A percentile compares a stretch with the other conserved stretches of the same genome.
These are phyloP conservation scores for Venusia cambrica DNA, from an alignment of 2,888 invertebrate genomes.

Conservation along the genomic window DNA sequence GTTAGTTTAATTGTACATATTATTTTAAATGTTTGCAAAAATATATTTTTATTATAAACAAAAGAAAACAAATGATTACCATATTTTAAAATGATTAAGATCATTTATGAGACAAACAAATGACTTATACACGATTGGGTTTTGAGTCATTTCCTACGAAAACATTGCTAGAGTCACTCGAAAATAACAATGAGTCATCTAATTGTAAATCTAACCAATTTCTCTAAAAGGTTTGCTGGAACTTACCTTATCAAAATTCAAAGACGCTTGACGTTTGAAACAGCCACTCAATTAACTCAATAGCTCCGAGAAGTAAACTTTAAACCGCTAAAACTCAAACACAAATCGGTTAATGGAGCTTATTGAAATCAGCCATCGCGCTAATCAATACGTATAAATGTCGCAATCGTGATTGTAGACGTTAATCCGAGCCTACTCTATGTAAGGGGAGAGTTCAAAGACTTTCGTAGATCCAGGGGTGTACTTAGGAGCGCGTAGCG, in stretches of 20 bases:
- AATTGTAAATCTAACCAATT: constrained; percentile 25
- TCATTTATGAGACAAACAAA: too few species aligned
- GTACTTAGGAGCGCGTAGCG: constrained; percentile 33
- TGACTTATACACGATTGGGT: too few species aligned
- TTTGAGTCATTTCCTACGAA: too few species aligned
- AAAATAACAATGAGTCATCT: too few species aligned
- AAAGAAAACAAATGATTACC: too few species aligned
- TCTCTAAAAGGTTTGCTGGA: constrained; percentile 27
- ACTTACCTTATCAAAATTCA: constrained; percentile 33
- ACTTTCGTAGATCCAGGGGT: constrained; percentile 53
- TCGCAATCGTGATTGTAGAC: constrained; percentile 61
- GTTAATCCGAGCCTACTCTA: constrained; percentile 53
- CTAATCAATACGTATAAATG: constrained; percentile 77
- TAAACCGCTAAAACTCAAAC: constrained; percentile 56
- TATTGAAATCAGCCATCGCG: constrained; percentile 63
- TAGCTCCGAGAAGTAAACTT: constrained; percentile 56
- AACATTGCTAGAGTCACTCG: too few species aligned
- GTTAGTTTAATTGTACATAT: too few species aligned
- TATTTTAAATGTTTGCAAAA: too few species aligned
- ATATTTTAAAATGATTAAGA: too few species aligned
- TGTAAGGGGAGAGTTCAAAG: constrained; percentile 67
- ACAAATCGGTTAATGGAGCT: constrained; percentile 75
- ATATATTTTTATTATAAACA: too few species aligned
- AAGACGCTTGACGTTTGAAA: constrained; percentile 39
- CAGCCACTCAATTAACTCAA: constrained; percentile 54